Percentiles rank a stretch among this genome's conserved stretches.
phyloP scores from a whole-genome alignment of 2,888 invertebrate species.

The Scaptomyza cyrtandrae region DNA sequence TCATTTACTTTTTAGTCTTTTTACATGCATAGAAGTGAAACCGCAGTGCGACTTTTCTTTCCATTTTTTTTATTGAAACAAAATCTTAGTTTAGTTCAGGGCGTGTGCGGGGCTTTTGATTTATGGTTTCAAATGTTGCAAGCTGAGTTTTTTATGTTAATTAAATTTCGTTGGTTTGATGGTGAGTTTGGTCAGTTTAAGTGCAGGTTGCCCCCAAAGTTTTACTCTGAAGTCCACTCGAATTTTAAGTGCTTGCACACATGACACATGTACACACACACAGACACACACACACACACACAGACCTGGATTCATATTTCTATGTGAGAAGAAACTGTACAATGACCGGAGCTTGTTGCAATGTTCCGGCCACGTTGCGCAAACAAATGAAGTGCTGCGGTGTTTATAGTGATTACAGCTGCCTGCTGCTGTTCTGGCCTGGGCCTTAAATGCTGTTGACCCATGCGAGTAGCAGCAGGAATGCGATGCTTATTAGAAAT shows the following conservation, averaged over 20 bases:
- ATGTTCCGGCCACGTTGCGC: constrained; percentile 23
- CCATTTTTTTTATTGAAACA: constrained; percentile 3
- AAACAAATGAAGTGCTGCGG: constrained; percentile 52
- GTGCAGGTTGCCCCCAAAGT: not conserved
- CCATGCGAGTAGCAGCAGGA: constrained; percentile 29
- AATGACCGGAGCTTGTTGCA: constrained; percentile 6
- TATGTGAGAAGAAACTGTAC: not conserved
- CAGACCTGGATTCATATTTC: not conserved
- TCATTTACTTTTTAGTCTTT: constrained; percentile 1
- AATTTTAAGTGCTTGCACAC: constrained; percentile 7
- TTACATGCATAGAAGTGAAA: constrained; percentile 18
- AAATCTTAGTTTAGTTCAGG: constrained; percentile 53
- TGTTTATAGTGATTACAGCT: constrained; percentile 54
- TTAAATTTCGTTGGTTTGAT: constrained; percentile 63
- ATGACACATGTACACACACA: too few relatives aligned
- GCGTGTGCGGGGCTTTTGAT: constrained; percentile 65
- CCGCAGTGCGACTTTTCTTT: constrained; percentile 22
- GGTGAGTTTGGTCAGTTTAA: constrained; percentile 14
- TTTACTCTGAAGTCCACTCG: constrained; percentile 5
- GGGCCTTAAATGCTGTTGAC: constrained; percentile 68
- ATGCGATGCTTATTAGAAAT: constrained; percentile 70
- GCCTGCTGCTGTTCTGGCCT: constrained; percentile 7
- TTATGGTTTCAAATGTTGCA: constrained; percentile 64
- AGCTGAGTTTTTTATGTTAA: constrained; percentile 72
- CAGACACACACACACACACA: not conserved